Evolutionary conservation across 2,797 vertebrate genomes (phyloP).

Genomic region (Ibycter americanus): DNA sequence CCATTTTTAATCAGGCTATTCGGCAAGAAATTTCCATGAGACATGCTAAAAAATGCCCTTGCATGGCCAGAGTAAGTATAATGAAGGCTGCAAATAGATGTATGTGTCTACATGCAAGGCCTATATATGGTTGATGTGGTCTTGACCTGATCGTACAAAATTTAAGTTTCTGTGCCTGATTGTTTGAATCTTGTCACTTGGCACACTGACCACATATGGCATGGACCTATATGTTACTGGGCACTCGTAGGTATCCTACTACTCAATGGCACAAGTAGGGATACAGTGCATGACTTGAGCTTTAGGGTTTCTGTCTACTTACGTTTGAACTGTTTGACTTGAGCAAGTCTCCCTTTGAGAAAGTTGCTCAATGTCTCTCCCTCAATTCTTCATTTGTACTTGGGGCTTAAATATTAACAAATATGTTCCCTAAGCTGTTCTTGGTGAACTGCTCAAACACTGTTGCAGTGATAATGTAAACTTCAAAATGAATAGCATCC

Average conservation of each 20-base stretch:
- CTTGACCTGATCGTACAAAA: not conserved
- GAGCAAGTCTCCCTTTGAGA: not conserved
- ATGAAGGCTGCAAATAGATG: not conserved
- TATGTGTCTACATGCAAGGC: not conserved
- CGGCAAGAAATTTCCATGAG: not conserved
- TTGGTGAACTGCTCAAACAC: not conserved
- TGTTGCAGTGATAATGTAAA: not conserved
- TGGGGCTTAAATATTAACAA: not conserved
- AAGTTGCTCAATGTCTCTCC: not conserved
- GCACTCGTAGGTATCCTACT: not conserved
- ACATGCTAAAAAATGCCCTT: not conserved
- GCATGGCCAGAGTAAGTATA: not conserved
- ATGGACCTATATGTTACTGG: not conserved
- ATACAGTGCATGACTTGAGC: not conserved
- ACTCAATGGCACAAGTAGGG: not conserved
- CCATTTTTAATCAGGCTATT: not conserved
- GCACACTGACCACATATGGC: not conserved
- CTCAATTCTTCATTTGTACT: not conserved
- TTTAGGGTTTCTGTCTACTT: not conserved
- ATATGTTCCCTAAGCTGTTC: not conserved
- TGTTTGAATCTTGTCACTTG: not conserved
- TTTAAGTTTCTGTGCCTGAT: not conserved
- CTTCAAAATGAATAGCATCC: not conserved
- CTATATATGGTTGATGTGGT: not conserved
- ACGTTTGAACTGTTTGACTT: not conserved